A percentile compares a stretch with the other conserved stretches of the same genome.
Evolutionary conservation across 2,888 invertebrate genomes (phyloP).

Genomic region (Caenorhabditis auriculariae): DNA sequence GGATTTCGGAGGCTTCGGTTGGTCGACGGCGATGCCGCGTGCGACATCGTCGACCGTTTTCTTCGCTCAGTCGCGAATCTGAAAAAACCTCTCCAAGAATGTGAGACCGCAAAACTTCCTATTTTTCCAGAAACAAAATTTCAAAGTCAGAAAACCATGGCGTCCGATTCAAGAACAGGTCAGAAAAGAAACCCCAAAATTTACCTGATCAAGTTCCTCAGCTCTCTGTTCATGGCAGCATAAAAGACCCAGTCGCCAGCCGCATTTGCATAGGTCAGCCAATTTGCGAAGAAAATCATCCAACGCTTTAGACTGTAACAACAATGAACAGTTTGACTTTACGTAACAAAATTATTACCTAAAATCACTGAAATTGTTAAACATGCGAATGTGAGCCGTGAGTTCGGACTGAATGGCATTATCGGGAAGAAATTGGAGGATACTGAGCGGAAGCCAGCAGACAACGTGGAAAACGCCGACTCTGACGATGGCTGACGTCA

Average conservation of each 20-base stretch:
- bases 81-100: conserved; percentile 2
- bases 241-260: conserved; percentile 62
- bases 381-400: conserved; percentile 34
- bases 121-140: conserved; percentile 1
- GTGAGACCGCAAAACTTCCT: background rate
- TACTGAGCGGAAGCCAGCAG: conserved; percentile 59
- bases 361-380: conserved; percentile 41
- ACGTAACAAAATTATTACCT: conserved; percentile 16
- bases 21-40: conserved; percentile 52
- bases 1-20: conserved; percentile 46
- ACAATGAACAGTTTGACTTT: background rate
- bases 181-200: background rate
- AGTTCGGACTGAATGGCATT: conserved; percentile 35
- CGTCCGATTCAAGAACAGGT: background rate
- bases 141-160: conserved; percentile 13
- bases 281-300: conserved; percentile 51
- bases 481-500: conserved; percentile 59
- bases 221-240: conserved; percentile 60
- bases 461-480: conserved; percentile 61
- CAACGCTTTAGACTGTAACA: conserved; percentile 35
- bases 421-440: conserved; percentile 39
- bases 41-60: conserved; percentile 60
- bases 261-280: conserved; percentile 58
- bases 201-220: conserved; percentile 58
- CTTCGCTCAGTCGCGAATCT: conserved; percentile 60